A percentile compares a stretch with the other conserved stretches of the same genome.
These are phyloP conservation scores for Entelurus aequoreus DNA, from an alignment of 2,113 vertebrate species.

Conservation along the genomic window DNA sequence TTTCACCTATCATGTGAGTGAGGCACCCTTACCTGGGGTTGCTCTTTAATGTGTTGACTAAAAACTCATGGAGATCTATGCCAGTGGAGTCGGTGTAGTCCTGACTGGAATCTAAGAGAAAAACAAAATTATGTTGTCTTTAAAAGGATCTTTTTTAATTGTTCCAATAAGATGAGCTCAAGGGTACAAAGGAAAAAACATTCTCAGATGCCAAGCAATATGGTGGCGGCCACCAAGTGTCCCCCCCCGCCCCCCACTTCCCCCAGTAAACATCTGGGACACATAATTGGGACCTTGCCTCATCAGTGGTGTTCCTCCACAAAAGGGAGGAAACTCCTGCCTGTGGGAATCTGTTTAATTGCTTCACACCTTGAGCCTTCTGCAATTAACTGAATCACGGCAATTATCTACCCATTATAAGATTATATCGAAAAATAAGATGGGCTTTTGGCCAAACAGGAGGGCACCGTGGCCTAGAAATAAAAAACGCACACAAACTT, in stretches of 20 bases:
- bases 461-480: constrained; percentile 16
- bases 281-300: constrained; percentile 58
- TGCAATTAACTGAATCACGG: constrained; percentile 66
- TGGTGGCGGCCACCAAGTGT: constrained; percentile 4
- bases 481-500: not conserved
- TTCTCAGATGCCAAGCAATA: constrained; percentile 7
- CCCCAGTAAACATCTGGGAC: constrained; percentile 44
- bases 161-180: constrained; percentile 17
- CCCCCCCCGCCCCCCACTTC: too few species aligned
- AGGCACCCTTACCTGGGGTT: constrained; percentile 83
- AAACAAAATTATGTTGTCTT: not conserved
- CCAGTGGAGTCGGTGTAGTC: constrained; percentile 98
- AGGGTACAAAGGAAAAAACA: constrained; percentile 3
- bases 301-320: constrained; percentile 53
- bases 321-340: constrained; percentile 56
- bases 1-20: not conserved
- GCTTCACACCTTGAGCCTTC: constrained; percentile 64
- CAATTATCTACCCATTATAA: constrained; percentile 66
- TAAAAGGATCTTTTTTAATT: constrained; percentile 7
- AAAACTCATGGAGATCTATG: constrained; percentile 97
- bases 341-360: constrained; percentile 62
- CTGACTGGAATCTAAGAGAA: constrained; percentile 87
- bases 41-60: constrained; percentile 97
- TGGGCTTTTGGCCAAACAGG: constrained; percentile 52
- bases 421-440: constrained; percentile 50